These are phyloP conservation scores for Dryocosmus kuriphilus DNA, from an alignment of 2,888 invertebrate species.

Conservation along the genomic window DNA sequence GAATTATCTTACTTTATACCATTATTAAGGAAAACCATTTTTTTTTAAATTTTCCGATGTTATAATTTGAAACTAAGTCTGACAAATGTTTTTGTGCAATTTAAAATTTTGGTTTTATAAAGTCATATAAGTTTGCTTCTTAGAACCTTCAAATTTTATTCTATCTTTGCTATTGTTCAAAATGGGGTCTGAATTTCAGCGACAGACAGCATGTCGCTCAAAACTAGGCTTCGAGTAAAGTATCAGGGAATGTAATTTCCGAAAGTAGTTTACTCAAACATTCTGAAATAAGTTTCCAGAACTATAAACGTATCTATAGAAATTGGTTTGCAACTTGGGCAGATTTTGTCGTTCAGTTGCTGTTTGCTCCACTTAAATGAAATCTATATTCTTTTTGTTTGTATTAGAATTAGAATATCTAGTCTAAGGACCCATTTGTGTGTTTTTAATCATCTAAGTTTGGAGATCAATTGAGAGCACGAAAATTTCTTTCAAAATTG, in stretches of 20 bases:
- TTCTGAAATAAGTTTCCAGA: slow-evolving; percentile 5
- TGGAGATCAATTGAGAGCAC: not conserved
- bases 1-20: too few species aligned
- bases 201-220: slow-evolving; percentile 4
- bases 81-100: too few species aligned
- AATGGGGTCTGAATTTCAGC: not conserved
- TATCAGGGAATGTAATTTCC: slow-evolving; percentile 10
- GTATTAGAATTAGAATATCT: not conserved
- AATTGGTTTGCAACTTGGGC: slow-evolving; percentile 21
- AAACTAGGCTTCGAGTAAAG: slow-evolving; percentile 3
- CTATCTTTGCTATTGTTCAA: not conserved
- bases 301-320: not conserved
- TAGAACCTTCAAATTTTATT: too few species aligned
- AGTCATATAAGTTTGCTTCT: too few species aligned
- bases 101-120: too few species aligned
- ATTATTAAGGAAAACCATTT: too few species aligned
- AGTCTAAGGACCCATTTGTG: not conserved
- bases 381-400: not conserved
- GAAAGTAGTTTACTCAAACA: slow-evolving; percentile 24
- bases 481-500: too few species aligned
- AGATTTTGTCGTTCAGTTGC: slow-evolving; percentile 19
- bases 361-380: slow-evolving; percentile 1
- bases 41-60: too few species aligned
- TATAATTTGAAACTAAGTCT: too few species aligned
- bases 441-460: not conserved